These are phyloP conservation scores for Orchestia grillus DNA, from an alignment of 1,140 invertebrate genomes.

Conservation along the genomic window DNA sequence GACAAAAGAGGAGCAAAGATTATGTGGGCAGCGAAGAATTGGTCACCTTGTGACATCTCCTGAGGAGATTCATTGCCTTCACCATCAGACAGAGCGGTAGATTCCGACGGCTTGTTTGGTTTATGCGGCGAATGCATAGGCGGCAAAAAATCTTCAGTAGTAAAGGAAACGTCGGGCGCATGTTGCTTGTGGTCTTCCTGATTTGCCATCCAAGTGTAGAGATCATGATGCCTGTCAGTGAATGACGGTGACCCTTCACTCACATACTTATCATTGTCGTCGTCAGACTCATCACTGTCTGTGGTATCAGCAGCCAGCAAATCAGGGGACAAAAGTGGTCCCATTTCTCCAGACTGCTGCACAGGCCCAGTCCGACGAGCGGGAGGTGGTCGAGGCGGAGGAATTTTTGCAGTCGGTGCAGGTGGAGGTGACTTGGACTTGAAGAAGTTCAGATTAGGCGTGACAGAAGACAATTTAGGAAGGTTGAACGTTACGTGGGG, in stretches of 20 bases:
- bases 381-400: slow-evolving; percentile 35
- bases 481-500: slow-evolving; percentile 70
- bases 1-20: slow-evolving; percentile 90
- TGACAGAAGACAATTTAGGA: slow-evolving; percentile 80
- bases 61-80: slow-evolving; percentile 46
- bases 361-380: slow-evolving; percentile 21
- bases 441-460: slow-evolving; percentile 78
- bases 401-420: slow-evolving; percentile 72
- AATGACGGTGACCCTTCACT: slow-evolving; percentile 38
- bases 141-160: slow-evolving; percentile 25
- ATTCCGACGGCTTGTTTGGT: background rate
- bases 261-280: slow-evolving; percentile 63
- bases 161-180: slow-evolving; percentile 57
- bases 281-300: slow-evolving; percentile 59
- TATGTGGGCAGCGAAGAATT: slow-evolving; percentile 89
- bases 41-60: slow-evolving; percentile 71
- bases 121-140: slow-evolving; percentile 3
- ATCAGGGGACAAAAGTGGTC: background rate
- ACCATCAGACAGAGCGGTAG: background rate
- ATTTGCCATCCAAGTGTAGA: slow-evolving; percentile 96
- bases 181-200: slow-evolving; percentile 78
- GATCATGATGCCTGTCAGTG: slow-evolving; percentile 78
- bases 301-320: background rate
- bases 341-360: background rate
- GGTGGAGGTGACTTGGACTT: slow-evolving; percentile 78